Conservation (phyloP, 2,888 invertebrate genomes). For the Atrina japonica region DNA sequence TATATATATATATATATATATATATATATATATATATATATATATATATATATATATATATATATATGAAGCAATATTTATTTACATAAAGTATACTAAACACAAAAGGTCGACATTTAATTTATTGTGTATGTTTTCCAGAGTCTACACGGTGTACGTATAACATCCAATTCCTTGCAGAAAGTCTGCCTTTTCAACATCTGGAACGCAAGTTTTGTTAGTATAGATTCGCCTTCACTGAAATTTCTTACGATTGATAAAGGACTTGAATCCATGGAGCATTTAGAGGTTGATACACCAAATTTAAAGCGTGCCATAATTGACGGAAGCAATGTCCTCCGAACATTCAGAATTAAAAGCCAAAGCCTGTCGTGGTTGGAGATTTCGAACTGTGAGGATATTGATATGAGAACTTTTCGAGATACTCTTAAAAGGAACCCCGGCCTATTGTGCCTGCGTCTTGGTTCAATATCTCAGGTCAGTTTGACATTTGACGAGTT, state of each 20-base stretch:
- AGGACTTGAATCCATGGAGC: constrained; percentile 68
- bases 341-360: constrained; percentile 62
- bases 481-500: constrained; percentile 64
- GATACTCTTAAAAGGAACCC: constrained; percentile 58
- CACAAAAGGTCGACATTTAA: no score
- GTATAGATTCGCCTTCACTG: constrained; percentile 57
- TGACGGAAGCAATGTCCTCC: constrained; percentile 63
- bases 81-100: no score
- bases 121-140: no score
- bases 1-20: no score
- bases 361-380: constrained; percentile 61
- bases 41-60: no score
- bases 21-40: no score
- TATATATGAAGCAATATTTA: no score
- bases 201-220: constrained; percentile 68
- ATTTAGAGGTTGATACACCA: constrained; percentile 59
- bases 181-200: constrained; percentile 69
- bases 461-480: constrained; percentile 67
- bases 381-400: constrained; percentile 64
- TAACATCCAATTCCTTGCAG: constrained; percentile 63
- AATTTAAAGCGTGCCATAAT: constrained; percentile 57
- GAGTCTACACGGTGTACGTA: constrained; percentile 68
- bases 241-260: constrained; percentile 63
- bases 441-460: constrained; percentile 53
- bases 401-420: constrained; percentile 62